Conservation (phyloP, 1,140 invertebrate genomes). For the Brachionus paranguensis region DNA sequence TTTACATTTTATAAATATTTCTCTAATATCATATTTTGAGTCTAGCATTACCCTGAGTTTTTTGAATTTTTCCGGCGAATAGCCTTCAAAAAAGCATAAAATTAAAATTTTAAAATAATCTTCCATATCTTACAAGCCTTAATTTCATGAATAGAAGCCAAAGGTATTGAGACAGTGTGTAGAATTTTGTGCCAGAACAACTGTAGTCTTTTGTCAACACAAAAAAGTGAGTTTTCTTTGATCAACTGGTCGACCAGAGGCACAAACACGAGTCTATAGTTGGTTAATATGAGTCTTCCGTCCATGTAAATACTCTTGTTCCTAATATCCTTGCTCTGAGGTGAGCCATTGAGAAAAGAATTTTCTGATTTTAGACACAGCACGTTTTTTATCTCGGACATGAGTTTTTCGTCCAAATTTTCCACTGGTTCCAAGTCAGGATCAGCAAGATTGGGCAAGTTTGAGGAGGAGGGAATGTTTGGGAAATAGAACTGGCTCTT, state of each 20-base stretch:
- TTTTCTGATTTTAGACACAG: neutral
- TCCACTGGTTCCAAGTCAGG: neutral
- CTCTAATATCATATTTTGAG: neutral
- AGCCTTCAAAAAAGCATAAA: neutral
- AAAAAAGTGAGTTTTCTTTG: neutral
- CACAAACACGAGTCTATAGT: neutral
- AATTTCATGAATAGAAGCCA: neutral
- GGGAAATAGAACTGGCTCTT: neutral
- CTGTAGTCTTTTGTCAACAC: neutral
- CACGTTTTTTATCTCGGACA: neutral
- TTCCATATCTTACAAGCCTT: neutral
- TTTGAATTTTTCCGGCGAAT: neutral
- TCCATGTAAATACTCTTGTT: neutral
- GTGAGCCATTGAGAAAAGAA: neutral
- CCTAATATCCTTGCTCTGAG: neutral
- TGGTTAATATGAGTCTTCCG: neutral
- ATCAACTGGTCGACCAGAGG: neutral
- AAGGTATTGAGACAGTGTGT: neutral
- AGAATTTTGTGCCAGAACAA: neutral
- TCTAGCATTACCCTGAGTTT: neutral
- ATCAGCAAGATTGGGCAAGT: neutral
- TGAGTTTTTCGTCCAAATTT: neutral
- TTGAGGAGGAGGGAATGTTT: neutral
- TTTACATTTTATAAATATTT: conserved; percentile 1
- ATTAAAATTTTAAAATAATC: neutral